These are phyloP conservation scores for Entelurus aequoreus DNA, from an alignment of 2,113 vertebrate species.

Conservation along the genomic window DNA sequence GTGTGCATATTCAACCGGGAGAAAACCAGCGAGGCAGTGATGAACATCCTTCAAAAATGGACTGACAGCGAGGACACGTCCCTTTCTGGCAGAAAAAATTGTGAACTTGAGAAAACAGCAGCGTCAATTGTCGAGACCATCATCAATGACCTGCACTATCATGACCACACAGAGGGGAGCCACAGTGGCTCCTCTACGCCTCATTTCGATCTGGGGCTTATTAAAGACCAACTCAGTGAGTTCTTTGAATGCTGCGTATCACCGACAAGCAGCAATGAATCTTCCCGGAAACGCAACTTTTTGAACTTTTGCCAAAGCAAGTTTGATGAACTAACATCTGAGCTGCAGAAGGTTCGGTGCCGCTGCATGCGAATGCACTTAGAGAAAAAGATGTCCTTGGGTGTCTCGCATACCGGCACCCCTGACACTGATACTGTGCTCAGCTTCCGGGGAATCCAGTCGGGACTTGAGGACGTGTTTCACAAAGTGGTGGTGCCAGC, in stretches of 20 bases:
- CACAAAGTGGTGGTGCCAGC: neutral
- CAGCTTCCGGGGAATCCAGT: constrained; percentile 3
- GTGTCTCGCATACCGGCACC: too few species aligned
- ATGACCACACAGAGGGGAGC: neutral
- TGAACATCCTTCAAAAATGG: neutral
- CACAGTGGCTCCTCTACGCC: neutral
- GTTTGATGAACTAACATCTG: neutral
- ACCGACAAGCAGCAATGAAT: neutral
- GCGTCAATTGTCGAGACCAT: neutral
- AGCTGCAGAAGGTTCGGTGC: neutral
- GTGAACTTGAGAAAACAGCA: neutral
- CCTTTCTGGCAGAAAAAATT: neutral
- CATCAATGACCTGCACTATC: constrained; percentile 2
- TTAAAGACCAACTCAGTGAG: constrained; percentile 4
- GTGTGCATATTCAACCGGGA: neutral
- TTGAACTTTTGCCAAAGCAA: constrained; percentile 6
- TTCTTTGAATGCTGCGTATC: constrained; percentile 4
- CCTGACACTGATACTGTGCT: neutral
- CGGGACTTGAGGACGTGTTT: neutral
- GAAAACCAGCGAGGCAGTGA: neutral
- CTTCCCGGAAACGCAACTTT: neutral
- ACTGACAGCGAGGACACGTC: neutral
- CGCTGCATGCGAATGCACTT: neutral
- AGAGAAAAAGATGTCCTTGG: neutral
- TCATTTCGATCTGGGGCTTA: neutral